phyloP scores from a whole-genome alignment of 2,797 vertebrate genomes.

The Aythya fuligula region DNA sequence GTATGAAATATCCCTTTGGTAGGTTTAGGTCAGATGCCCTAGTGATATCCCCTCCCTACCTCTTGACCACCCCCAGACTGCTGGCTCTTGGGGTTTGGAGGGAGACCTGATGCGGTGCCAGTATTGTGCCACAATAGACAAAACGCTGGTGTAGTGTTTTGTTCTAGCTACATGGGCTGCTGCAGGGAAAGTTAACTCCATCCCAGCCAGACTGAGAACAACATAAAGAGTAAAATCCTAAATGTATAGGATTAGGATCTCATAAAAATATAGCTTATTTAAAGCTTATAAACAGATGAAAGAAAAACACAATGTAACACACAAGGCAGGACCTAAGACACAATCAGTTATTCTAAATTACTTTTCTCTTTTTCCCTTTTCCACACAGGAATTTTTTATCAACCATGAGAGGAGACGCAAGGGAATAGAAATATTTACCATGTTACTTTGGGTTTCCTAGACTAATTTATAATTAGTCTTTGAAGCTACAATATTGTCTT shows the following conservation, averaged over 20 bases:
- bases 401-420: background rate
- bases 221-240: background rate
- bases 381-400: background rate
- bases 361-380: background rate
- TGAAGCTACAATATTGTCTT: background rate
- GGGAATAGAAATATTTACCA: background rate
- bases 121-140: background rate
- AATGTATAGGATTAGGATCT: background rate
- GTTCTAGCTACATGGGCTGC: background rate
- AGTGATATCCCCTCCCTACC: background rate
- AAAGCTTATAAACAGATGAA: background rate
- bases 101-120: background rate
- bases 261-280: background rate
- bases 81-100: background rate
- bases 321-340: background rate
- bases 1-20: background rate
- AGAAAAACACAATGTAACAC: background rate
- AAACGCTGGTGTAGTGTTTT: background rate
- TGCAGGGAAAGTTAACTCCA: background rate
- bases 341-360: background rate
- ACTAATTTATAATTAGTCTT: background rate
- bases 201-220: background rate
- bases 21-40: background rate
- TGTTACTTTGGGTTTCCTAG: background rate
- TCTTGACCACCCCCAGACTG: background rate